Percentiles rank a stretch among this genome's conserved stretches.
These are phyloP conservation scores for Panagrolaimus sp. DNA, from an alignment of 1,140 invertebrate species.

Conservation along the genomic window DNA sequence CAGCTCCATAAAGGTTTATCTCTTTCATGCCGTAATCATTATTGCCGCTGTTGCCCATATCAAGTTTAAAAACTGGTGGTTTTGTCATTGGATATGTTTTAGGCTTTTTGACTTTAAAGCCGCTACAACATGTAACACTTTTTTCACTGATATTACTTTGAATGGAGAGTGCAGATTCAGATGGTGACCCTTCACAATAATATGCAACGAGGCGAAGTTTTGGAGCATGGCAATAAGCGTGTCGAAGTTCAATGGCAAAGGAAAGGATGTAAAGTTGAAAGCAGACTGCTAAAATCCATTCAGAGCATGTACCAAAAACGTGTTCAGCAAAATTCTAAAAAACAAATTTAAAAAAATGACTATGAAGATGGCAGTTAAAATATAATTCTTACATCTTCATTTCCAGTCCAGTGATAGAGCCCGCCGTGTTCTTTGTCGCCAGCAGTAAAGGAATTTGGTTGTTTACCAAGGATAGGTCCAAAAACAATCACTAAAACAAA, in stretches of 20 bases:
- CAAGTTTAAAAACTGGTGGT: neutral
- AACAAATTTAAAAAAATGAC: constrained; percentile 1
- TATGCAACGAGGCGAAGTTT: constrained; percentile 25
- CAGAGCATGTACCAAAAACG: constrained; percentile 57
- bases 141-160: no score
- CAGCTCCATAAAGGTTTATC: no score
- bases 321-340: constrained; percentile 59
- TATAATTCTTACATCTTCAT: constrained; percentile 24
- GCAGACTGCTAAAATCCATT: constrained; percentile 59
- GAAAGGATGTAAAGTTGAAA: neutral
- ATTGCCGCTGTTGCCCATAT: no score
- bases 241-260: constrained; percentile 24
- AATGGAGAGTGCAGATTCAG: neutral
- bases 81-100: neutral
- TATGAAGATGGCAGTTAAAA: constrained; percentile 11
- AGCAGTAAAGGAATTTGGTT: constrained; percentile 18
- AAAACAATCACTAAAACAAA: constrained; percentile 40
- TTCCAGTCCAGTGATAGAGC: constrained; percentile 36
- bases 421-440: constrained; percentile 1
- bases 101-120: neutral
- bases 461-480: constrained; percentile 37
- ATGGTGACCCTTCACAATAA: constrained; percentile 2
- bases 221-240: constrained; percentile 42
- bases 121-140: neutral
- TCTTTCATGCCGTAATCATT: neutral